Evolutionary conservation across 2,888 invertebrate species (phyloP).

Genomic region (Choreutis nemorana): DNA sequence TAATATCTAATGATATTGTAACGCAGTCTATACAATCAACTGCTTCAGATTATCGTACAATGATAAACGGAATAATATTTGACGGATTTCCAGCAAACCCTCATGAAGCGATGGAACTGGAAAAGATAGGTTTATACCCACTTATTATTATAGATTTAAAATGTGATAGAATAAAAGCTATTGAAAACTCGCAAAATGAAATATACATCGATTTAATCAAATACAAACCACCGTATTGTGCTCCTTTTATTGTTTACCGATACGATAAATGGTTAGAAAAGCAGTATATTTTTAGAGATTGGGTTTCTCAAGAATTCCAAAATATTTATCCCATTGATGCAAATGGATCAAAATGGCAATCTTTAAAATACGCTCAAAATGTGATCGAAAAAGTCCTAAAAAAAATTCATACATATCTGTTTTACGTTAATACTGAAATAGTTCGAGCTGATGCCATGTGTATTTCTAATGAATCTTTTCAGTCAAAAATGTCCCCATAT

Average conservation of each 20-base stretch:
- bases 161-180: conserved; percentile 30
- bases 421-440: conserved; percentile 46
- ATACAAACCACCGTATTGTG: conserved; percentile 36
- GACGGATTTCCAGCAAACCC: conserved; percentile 69
- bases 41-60: conserved; percentile 46
- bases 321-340: conserved; percentile 59
- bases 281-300: conserved; percentile 37
- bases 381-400: conserved; percentile 33
- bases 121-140: conserved; percentile 62
- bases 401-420: conserved; percentile 60
- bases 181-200: conserved; percentile 43
- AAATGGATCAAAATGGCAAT: conserved; percentile 61
- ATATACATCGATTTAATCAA: conserved; percentile 32
- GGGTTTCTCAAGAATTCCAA: conserved; percentile 62
- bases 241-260: conserved; percentile 41
- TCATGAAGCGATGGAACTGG: conserved; percentile 55
- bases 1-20: conserved; percentile 43
- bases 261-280: conserved; percentile 43
- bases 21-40: conserved; percentile 61
- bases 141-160: conserved; percentile 63
- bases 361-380: conserved; percentile 45
- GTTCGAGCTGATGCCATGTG: conserved; percentile 59
- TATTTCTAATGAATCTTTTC: conserved; percentile 63
- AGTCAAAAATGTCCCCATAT: conserved; percentile 50
- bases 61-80: conserved; percentile 66